A percentile compares a stretch with the other conserved stretches of the same genome.
These are phyloP conservation scores for Hydropotes inermis DNA, from an alignment of 2,113 vertebrate species.

Conservation along the genomic window DNA sequence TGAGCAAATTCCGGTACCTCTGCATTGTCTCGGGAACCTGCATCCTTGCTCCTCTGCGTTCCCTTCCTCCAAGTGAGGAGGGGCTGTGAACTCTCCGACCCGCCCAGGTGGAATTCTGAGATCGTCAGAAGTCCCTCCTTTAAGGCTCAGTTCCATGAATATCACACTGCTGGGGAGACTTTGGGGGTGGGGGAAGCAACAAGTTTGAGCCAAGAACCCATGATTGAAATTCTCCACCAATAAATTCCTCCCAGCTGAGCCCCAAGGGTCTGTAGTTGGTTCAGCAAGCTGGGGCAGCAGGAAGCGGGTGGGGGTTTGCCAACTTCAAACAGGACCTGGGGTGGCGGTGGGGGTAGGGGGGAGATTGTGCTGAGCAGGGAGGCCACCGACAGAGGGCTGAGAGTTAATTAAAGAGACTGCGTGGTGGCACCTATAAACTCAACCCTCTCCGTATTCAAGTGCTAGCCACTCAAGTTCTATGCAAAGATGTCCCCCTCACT, in stretches of 20 bases:
- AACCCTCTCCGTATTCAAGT: not conserved
- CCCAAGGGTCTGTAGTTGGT: constrained; percentile 42
- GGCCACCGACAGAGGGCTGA: constrained; percentile 18
- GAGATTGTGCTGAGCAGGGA: not conserved
- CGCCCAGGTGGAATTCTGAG: constrained; percentile 10
- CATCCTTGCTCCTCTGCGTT: not conserved
- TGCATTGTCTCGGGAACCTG: rapidly evolving
- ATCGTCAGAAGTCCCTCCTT: not conserved
- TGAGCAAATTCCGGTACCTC: not conserved
- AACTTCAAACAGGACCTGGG: constrained; percentile 63
- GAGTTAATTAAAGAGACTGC: constrained; percentile 53
- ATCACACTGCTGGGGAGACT: constrained; percentile 32
- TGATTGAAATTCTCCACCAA: constrained; percentile 59
- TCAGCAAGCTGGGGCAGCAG: not conserved
- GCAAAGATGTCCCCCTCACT: not conserved
- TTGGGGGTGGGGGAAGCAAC: constrained; percentile 24
- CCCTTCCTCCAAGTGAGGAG: not conserved
- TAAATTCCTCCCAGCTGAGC: constrained; percentile 70
- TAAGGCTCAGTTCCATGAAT: not conserved
- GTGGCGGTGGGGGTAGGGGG: not conserved
- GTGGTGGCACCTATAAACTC: not conserved
- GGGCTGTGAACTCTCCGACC: not conserved
- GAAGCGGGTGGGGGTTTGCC: not conserved
- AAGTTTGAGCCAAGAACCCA: constrained; percentile 60
- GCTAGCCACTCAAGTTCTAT: not conserved